Evolutionary conservation across 1,140 invertebrate species (phyloP).

Genomic region (Ips nitidus): DNA sequence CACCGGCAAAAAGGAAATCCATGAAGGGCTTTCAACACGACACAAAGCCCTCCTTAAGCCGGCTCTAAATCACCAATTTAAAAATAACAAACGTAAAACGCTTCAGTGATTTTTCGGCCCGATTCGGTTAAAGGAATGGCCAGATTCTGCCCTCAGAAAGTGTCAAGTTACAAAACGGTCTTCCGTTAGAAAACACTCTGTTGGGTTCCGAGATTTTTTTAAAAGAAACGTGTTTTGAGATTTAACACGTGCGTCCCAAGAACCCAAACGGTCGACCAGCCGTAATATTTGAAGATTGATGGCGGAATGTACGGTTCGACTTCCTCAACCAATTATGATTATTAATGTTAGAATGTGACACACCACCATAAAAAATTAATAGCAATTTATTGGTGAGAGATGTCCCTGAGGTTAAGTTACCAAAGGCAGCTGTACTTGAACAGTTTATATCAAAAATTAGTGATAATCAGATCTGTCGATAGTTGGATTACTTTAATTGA

Average conservation of each 20-base stretch:
- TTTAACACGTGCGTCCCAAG: constrained; percentile 26
- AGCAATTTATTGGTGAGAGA: constrained; percentile 1
- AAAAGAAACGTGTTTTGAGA: constrained; percentile 19
- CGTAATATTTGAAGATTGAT: constrained; percentile 23
- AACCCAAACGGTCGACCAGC: background rate
- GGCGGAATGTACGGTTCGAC: background rate
- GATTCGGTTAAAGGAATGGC: constrained; percentile 35
- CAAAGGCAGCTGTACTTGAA: background rate
- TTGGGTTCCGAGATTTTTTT: constrained; percentile 4
- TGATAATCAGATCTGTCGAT: background rate
- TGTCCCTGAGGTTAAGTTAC: background rate
- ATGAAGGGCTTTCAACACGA: constrained; percentile 13
- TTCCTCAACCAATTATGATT: constrained; percentile 1
- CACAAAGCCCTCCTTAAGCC: constrained; percentile 18
- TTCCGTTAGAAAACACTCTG: constrained; percentile 22
- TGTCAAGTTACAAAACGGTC: constrained; percentile 39
- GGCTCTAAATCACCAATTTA: constrained; percentile 26
- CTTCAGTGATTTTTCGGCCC: constrained; percentile 40
- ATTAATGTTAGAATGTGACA: constrained; percentile 1
- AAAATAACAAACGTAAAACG: constrained; percentile 35
- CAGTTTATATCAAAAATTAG: background rate
- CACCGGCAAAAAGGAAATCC: constrained; percentile 31
- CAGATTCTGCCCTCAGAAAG: constrained; percentile 35
- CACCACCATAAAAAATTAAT: background rate
- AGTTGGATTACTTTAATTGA: too few species aligned